Percentiles rank a stretch among this genome's conserved stretches.
Conservation (phyloP, 2,797 vertebrate species). For the Leptoclinus maculatus region DNA sequence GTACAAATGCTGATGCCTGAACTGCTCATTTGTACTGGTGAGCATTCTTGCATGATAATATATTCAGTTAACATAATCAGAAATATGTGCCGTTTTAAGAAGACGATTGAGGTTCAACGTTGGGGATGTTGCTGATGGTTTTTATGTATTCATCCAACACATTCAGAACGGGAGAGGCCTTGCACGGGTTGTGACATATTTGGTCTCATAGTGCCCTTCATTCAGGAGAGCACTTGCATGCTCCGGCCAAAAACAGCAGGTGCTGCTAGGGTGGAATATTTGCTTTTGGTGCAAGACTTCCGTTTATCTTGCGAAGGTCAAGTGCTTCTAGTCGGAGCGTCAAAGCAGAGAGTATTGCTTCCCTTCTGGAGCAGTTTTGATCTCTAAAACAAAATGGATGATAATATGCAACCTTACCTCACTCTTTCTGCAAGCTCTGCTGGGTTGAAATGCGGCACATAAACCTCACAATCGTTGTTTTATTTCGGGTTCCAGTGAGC, state of each 20-base stretch:
- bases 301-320: constrained; percentile 6
- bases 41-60: background rate
- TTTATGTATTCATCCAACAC: background rate
- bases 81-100: background rate
- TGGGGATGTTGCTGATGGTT: background rate
- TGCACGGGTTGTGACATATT: background rate
- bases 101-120: background rate
- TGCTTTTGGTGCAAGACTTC: background rate
- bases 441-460: background rate
- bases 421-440: background rate
- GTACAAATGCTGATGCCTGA: background rate
- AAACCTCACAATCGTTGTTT: background rate
- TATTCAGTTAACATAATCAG: background rate
- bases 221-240: background rate
- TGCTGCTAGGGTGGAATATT: constrained; percentile 3
- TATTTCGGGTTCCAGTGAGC: background rate
- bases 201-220: background rate
- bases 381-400: background rate
- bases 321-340: constrained; percentile 13
- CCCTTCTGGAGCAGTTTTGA: background rate
- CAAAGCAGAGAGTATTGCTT: background rate
- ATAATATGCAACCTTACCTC: background rate
- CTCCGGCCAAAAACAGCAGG: constrained; percentile 45
- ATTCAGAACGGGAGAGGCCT: no score
- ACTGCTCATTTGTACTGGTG: background rate